Percentiles rank a stretch among this genome's conserved stretches.
Evolutionary conservation across 2,888 invertebrate species (phyloP).

Genomic region (Parasteatoda lunata): DNA sequence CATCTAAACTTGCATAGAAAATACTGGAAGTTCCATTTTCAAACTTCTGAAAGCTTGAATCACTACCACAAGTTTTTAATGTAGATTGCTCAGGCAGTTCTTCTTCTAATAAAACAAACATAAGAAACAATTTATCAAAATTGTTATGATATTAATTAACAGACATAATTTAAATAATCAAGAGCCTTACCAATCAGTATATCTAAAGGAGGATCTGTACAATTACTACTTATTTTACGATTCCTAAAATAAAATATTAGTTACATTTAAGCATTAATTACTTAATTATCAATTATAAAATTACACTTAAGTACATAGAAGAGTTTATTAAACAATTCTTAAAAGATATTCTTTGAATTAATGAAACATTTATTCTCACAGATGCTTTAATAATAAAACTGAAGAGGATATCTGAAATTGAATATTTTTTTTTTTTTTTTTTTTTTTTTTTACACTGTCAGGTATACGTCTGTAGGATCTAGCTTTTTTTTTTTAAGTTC

Average conservation of each 20-base stretch:
- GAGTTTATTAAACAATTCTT: too few species aligned
- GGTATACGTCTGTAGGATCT: too few species aligned
- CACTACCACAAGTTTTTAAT: not conserved
- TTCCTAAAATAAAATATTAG: slow-evolving; percentile 17
- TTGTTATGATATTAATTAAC: not conserved
- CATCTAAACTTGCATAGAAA: slow-evolving; percentile 46
- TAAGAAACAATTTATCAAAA: not conserved
- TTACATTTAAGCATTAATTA: not conserved
- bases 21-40: slow-evolving; percentile 46
- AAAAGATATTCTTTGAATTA: too few species aligned
- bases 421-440: too few species aligned
- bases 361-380: too few species aligned
- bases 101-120: slow-evolving; percentile 25
- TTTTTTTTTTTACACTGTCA: too few species aligned
- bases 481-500: too few species aligned
- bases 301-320: not conserved
- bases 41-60: slow-evolving; percentile 4
- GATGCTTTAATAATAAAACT: too few species aligned
- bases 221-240: slow-evolving; percentile 46
- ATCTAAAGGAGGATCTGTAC: slow-evolving; percentile 51
- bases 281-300: not conserved
- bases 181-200: slow-evolving; percentile 44
- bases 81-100: not conserved
- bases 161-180: not conserved
- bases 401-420: too few species aligned